These are phyloP conservation scores for Gymnoscopelus braueri DNA, from an alignment of 2,797 vertebrate genomes.

Conservation along the genomic window DNA sequence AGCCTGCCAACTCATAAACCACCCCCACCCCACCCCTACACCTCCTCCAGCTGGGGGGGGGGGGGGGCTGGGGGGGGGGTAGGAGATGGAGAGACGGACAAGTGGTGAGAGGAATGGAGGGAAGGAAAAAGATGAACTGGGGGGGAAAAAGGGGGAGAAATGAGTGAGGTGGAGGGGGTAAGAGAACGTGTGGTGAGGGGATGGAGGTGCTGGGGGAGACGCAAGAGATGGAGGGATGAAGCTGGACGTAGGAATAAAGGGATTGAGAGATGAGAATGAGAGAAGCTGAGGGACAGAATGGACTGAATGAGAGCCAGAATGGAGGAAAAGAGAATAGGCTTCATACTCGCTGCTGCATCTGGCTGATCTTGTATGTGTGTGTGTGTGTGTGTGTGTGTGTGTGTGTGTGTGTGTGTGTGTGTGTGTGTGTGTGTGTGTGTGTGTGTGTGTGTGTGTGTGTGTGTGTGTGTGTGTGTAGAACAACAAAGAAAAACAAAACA, in stretches of 20 bases:
- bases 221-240: background rate
- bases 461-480: too few species aligned
- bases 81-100: conserved; percentile 35
- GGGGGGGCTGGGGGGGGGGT: conserved; percentile 23
- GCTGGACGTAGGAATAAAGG: background rate
- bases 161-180: background rate
- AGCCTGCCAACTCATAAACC: conserved; percentile 70
- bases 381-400: too few species aligned
- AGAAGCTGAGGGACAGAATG: background rate
- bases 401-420: too few species aligned
- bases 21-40: conserved; percentile 51
- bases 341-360: too few species aligned
- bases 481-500: too few species aligned
- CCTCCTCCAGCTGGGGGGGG: conserved; percentile 57
- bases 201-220: background rate
- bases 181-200: too few species aligned
- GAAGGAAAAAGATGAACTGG: background rate
- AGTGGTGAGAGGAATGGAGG: conserved; percentile 4
- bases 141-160: background rate
- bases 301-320: too few species aligned
- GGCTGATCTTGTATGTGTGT: too few species aligned
- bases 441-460: too few species aligned
- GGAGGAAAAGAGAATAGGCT: too few species aligned
- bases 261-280: conserved; percentile 4
- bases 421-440: too few species aligned